Base-by-base conservation (phyloP, 2,888 invertebrate species). In the Noctua comes region DNA sequence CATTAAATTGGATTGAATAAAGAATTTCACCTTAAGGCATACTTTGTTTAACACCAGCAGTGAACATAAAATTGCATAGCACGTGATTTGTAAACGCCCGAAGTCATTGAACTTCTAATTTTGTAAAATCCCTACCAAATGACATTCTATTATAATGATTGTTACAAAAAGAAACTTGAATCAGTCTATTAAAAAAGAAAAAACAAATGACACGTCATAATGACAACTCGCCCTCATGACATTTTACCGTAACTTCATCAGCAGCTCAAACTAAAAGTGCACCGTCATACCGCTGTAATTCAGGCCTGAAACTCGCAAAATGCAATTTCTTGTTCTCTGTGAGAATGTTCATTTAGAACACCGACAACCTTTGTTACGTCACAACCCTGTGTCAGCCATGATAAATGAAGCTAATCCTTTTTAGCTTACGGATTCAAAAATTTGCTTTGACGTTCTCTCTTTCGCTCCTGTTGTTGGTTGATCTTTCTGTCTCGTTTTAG, bases 401-500 rank as follows among this genome's bases (percentile, higher is more conserved):
- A 91, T 90, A 88, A 91, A 91, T 91, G 88, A 82, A 81, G 76
- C 85, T 88, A 89, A 91, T 91, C 88, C 91, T 86, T 90, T 91
- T 88, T 84, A 81, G 88, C 85, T 84, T 82, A 86, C 86, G 86
- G 83, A 84, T 85, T 90, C 84, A 86, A 90, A 89, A 89, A 84
- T 84, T 82, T 80, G 75, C 84, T 73, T 74, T 78, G 64, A 74
- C 66, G 78, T 79, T 72, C 68, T 83, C 75, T 82, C 84, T 74
- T 74, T 89, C 76, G 65, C 31, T 59, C 79, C 68, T 59, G 31
- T 40, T 43, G 57, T 48, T 51, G 27, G 10, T 16, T 27, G 16
- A 43, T 84, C n/a, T 62, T 46, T 18, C n/a, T 73, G 69, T 89
- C 85, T 70, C 74, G 36, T 72, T 85, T 73, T 21, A 69, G 68